Evolutionary conservation across 2,888 invertebrate species (phyloP).

Genomic region (Nephrotoma guestfalica): DNA sequence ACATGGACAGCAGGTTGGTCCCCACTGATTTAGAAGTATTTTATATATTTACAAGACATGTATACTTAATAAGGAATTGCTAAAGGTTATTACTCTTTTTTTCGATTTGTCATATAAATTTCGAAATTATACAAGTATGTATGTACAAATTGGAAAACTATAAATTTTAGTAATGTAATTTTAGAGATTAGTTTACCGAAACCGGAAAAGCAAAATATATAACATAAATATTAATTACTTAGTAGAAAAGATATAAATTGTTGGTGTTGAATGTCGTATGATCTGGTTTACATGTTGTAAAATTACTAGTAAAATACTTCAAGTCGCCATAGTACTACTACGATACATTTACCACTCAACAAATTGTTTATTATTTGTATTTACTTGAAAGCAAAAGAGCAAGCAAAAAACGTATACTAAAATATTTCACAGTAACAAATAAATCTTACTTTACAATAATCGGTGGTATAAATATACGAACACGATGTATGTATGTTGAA

Average conservation of each 20-base stretch:
- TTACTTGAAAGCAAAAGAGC: no score
- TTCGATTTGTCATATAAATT: neutral
- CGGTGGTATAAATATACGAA: no score
- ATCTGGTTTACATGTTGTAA: neutral
- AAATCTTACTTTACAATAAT: no score
- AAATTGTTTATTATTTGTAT: no score
- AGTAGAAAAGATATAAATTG: neutral
- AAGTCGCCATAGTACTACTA: no score
- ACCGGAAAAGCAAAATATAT: neutral
- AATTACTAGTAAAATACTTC: neutral
- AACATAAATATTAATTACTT: neutral
- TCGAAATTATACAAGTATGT: neutral
- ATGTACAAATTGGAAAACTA: neutral
- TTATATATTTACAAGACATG: neutral
- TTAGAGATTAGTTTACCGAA: neutral
- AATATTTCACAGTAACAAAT: no score
- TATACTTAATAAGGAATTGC: neutral
- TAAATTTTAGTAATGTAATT: neutral
- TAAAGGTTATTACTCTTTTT: neutral
- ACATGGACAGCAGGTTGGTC: no score
- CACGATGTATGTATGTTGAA: no score
- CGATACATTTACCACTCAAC: no score
- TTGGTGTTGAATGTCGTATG: neutral
- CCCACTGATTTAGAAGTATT: neutral
- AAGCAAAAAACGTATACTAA: no score